These are phyloP conservation scores for Hyles vespertilio DNA, from an alignment of 1,140 invertebrate species.

Conservation along the genomic window DNA sequence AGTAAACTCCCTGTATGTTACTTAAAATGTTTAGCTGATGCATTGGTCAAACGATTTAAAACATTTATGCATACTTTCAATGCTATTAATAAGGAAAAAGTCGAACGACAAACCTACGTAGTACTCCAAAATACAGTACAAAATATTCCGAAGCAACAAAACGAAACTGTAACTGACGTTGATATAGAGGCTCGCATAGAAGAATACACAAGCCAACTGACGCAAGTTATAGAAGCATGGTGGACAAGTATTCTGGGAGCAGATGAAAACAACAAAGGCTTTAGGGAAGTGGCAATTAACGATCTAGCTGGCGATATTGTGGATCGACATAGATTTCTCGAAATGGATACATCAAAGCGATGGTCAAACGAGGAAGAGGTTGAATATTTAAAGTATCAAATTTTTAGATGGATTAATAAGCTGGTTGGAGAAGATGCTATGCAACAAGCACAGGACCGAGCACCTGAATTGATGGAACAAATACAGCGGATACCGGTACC, in stretches of 20 bases:
- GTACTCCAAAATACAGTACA: slow-evolving; percentile 22
- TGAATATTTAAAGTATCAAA: slow-evolving; percentile 53
- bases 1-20: slow-evolving; percentile 23
- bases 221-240: slow-evolving; percentile 25
- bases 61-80: background rate
- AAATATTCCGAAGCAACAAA: slow-evolving; percentile 1
- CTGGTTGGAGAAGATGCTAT: slow-evolving; percentile 26
- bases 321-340: slow-evolving; percentile 45
- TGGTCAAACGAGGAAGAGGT: slow-evolving; percentile 34
- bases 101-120: slow-evolving; percentile 22
- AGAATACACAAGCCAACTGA: slow-evolving; percentile 26
- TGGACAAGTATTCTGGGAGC: slow-evolving; percentile 12
- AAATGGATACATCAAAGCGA: slow-evolving; percentile 33
- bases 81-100: slow-evolving; percentile 1
- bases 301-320: slow-evolving; percentile 31
- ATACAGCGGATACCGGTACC: slow-evolving; percentile 35
- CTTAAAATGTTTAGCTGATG: slow-evolving; percentile 20
- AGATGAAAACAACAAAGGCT: slow-evolving; percentile 7
- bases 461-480: slow-evolving; percentile 31
- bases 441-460: slow-evolving; percentile 28
- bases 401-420: slow-evolving; percentile 56
- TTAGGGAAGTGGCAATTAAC: slow-evolving; percentile 18
- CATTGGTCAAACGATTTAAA: slow-evolving; percentile 27
- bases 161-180: slow-evolving; percentile 13
- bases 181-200: slow-evolving; percentile 22